Percentiles rank a stretch among this genome's conserved stretches.
phyloP scores from a whole-genome alignment of 2,113 vertebrate genomes.

The Gavia stellata region DNA sequence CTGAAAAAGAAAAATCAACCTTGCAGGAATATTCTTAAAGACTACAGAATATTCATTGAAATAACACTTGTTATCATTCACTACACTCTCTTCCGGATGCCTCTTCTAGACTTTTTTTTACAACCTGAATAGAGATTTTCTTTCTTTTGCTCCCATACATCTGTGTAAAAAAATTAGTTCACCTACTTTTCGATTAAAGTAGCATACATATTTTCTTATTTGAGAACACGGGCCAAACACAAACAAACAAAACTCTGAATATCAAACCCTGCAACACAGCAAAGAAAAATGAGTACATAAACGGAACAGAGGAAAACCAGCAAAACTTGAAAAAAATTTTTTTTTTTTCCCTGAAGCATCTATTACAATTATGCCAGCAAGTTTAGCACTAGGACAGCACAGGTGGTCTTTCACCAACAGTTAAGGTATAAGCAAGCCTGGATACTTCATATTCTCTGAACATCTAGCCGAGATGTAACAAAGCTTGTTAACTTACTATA shows the following conservation, averaged over 20 bases:
- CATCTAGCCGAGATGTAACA: not conserved
- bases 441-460: not conserved
- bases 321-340: not conserved
- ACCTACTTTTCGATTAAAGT: not conserved
- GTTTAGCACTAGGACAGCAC: not conserved
- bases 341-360: not conserved
- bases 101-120: conserved; percentile 6
- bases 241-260: not conserved
- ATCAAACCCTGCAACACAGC: not conserved
- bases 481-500: not conserved
- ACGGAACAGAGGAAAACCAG: not conserved
- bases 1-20: not conserved
- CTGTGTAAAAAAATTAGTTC: not conserved
- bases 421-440: not conserved
- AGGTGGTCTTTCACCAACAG: not conserved
- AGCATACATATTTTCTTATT: not conserved
- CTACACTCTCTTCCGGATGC: not conserved
- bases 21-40: not conserved
- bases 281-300: not conserved
- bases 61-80: not conserved
- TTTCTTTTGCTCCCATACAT: not conserved
- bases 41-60: not conserved
- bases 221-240: not conserved
- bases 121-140: not conserved
- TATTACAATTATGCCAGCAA: not conserved